Conservation (phyloP, 2,113 vertebrate genomes). For the Nerophis ophidion region DNA sequence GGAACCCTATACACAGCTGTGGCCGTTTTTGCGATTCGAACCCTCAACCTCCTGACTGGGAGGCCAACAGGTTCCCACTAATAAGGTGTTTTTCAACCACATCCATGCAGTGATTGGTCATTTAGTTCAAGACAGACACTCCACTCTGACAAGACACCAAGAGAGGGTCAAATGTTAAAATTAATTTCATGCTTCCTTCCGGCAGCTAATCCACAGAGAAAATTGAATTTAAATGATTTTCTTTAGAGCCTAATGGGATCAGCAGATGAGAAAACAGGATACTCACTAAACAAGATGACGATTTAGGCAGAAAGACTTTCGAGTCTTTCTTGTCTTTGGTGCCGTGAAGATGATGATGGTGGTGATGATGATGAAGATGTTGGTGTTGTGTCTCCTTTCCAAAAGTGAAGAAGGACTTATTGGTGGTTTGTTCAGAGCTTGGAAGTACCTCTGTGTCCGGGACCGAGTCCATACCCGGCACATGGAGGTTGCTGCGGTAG, state of each 20-base stretch:
- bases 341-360: conserved; percentile 66
- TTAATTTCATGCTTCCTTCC: conserved; percentile 43
- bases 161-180: conserved; percentile 28
- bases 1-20: too few relatives aligned
- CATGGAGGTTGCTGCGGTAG: conserved; percentile 98
- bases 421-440: conserved; percentile 80
- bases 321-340: conserved; percentile 91
- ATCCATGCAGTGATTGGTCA: too few relatives aligned
- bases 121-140: conserved; percentile 15
- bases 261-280: conserved; percentile 54
- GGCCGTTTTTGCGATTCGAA: too few relatives aligned
- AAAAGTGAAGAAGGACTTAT: conserved; percentile 95
- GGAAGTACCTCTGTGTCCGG: conserved; percentile 97
- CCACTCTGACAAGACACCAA: conserved; percentile 33
- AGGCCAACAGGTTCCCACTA: too few relatives aligned
- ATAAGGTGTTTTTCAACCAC: too few relatives aligned
- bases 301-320: conserved; percentile 85
- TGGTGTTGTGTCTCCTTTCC: conserved; percentile 86
- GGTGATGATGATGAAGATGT: conserved; percentile 49
- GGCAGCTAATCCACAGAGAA: conserved; percentile 30
- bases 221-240: conserved; percentile 46
- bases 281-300: conserved; percentile 95
- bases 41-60: too few relatives aligned
- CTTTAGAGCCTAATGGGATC: conserved; percentile 20
- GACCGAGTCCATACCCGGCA: conserved; percentile 98